Evolutionary conservation across 2,797 vertebrate species (phyloP), one percentile per base, ranked within the genome.

Genomic region (Petrocephalus schoutedeni): DNA sequence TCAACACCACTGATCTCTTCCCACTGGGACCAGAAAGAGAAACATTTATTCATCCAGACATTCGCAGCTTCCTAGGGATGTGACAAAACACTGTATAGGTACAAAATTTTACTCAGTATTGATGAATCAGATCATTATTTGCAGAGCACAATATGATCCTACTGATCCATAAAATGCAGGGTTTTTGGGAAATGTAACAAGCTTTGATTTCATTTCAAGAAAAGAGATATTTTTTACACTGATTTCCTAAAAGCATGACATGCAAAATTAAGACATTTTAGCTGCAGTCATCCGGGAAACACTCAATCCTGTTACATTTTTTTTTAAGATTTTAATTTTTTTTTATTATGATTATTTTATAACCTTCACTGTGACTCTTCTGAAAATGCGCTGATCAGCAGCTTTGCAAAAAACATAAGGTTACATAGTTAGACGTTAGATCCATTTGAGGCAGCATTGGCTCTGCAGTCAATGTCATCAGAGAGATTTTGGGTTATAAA

Each of bases 1-100:
- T 99, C 98, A 3, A 99, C 99, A 91, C 98, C 98, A 0, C 98
- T 99, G 93, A 99, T 98, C 95, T 99, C 98, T 94, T 99, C 98
- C 98, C 98, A 99, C 98, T 99, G 94, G 51, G 64, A 86, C 36
- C 59, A 77, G 53, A 67, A 88, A 67, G 61, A 28, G 85, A 67
- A 85, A 67, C 49, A 74, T 67, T 86, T 61, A 86, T 36, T 49
- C 74, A 80, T n/a, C 36, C 74, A 49, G 16, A 10, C 74, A n/a
- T 19, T 49, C n/a, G 41, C 16, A 19, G 36, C 19, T 77, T 77
- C 36, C 71, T 49, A 77, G 45, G 19, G 74, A 80, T 80, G 41
- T 49, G 41, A 1, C 74, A 80, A 49, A 49, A 36, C 19, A 80
- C n/a, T 49, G 74, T 80, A 49, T n/a, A 77, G 16, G 10, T 23